These are phyloP conservation scores for Hipparchia sbordonii DNA, from an alignment of 2,888 invertebrate species.

Conservation along the genomic window DNA sequence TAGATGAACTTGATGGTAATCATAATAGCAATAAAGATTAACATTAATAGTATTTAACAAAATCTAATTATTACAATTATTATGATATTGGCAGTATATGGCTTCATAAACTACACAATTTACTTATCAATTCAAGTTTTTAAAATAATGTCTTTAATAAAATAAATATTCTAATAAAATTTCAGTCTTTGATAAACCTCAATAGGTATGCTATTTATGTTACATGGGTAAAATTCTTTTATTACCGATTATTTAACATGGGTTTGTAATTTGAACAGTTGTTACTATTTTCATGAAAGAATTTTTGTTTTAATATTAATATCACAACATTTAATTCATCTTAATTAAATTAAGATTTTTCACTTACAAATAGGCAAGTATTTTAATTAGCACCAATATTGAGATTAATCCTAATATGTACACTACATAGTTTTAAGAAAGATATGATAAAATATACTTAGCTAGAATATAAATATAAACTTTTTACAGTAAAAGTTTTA, in stretches of 20 bases:
- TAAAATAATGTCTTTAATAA: slow-evolving; percentile 2
- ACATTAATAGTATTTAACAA: not conserved
- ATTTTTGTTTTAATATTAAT: not conserved
- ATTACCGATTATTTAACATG: not conserved
- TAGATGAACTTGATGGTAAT: not conserved
- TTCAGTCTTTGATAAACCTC: slow-evolving; percentile 16
- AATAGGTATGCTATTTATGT: not conserved
- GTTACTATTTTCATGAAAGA: not conserved
- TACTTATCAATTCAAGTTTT: not conserved
- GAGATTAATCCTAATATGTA: slow-evolving; percentile 1
- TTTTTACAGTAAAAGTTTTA: slow-evolving; percentile 14
- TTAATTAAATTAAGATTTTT: not conserved
- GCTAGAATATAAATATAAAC: slow-evolving; percentile 13
- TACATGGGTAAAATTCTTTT: not conserved
- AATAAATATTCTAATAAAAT: not conserved
- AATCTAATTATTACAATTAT: not conserved
- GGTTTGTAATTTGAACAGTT: not conserved
- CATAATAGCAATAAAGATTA: slow-evolving; percentile 3
- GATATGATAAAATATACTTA: slow-evolving; percentile 3
- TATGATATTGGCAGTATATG: not conserved
- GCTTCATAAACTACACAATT: not conserved
- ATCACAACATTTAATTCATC: not conserved
- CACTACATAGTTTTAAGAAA: not conserved
- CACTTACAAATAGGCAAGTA: slow-evolving; percentile 14
- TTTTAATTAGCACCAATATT: slow-evolving; percentile 21